Evolutionary conservation across 1,140 invertebrate genomes (phyloP), one percentile per base, ranked within the genome.

Genomic region (Dinothrombium tinctorium): DNA sequence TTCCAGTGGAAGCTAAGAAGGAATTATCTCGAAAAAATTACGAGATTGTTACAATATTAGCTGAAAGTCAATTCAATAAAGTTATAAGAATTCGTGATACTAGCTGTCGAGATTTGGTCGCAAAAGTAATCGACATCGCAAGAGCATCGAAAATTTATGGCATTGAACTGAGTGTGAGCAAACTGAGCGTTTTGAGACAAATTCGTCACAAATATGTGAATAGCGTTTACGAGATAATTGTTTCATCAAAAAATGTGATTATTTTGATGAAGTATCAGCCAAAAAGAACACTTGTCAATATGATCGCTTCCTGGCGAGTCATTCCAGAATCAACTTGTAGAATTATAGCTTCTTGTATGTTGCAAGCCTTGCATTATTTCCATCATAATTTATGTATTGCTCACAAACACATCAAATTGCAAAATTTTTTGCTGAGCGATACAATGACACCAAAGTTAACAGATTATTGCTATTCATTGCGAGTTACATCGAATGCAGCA

Each of bases 341-440:
- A 3, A 9, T 9, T 28, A 5, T 28, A 2, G 37, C 41, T 17
- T 4, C 5, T 2, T 14, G 21, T 22, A 22, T 42, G 7, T 4
- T 33, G 3, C n/a, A 25, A 3, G 46, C 35, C n/a, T 5, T 47
- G n/a, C 12, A 15, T 17, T 46, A 47, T 40, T 23, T 47, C 21
- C 46, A n/a, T n/a, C n/a, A 47, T 35, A 3, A 6, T 12, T 9
- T 6, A 26, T 24, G 9, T 14, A 41, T 46, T 15, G 46, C 43
- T 15, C 46, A 47, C 25, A 29, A 43, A 20, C 43, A 47, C 24
- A 21, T 47, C 4, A 47, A 47, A 36, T 20, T 47, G 5, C 43
- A 47, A 20, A 47, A 47, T 22, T 38, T 47, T 15, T 17, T 47
- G 9, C 20, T 47, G 17, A 39, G 46, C 23, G 15, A 37, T n/a